These are phyloP conservation scores for Athripsodes cinereus DNA, from an alignment of 2,888 invertebrate species.

Conservation along the genomic window DNA sequence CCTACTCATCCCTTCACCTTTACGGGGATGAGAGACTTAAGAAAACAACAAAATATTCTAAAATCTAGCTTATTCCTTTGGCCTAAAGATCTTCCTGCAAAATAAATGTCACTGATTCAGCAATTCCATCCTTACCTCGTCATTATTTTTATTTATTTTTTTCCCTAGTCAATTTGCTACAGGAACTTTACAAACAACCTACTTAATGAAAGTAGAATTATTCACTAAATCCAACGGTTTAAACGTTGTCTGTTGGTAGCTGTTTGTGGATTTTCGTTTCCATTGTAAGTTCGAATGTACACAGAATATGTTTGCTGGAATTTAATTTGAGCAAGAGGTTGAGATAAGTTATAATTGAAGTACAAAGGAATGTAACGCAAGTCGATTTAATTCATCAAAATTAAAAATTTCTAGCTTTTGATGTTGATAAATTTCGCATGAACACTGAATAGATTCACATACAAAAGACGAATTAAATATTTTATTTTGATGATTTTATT, in stretches of 20 bases:
- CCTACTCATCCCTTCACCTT: conserved; percentile 10
- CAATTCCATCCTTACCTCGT: background rate
- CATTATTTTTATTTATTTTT: too few species aligned
- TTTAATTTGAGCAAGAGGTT: conserved; percentile 24
- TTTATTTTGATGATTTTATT: too few species aligned
- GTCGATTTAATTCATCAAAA: too few species aligned
- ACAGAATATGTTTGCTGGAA: conserved; percentile 27
- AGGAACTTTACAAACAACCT: too few species aligned
- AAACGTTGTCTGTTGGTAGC: background rate
- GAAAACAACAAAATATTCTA: conserved; percentile 26
- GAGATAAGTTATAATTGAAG: too few species aligned
- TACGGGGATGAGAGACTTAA: conserved; percentile 17
- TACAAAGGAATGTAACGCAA: too few species aligned
- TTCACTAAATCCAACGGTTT: background rate
- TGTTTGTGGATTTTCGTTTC: conserved; percentile 7
- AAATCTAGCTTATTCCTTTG: conserved; percentile 20
- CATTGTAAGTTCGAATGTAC: conserved; percentile 26
- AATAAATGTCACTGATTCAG: background rate
- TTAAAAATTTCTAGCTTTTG: too few species aligned
- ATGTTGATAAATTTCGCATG: too few species aligned
- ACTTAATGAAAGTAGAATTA: background rate
- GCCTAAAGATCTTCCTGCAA: conserved; percentile 10
- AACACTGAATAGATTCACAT: too few species aligned
- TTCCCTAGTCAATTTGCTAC: too few species aligned
- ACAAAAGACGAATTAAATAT: too few species aligned